Conservation (phyloP, 2,797 vertebrate genomes). For the Tapirus indicus region DNA sequence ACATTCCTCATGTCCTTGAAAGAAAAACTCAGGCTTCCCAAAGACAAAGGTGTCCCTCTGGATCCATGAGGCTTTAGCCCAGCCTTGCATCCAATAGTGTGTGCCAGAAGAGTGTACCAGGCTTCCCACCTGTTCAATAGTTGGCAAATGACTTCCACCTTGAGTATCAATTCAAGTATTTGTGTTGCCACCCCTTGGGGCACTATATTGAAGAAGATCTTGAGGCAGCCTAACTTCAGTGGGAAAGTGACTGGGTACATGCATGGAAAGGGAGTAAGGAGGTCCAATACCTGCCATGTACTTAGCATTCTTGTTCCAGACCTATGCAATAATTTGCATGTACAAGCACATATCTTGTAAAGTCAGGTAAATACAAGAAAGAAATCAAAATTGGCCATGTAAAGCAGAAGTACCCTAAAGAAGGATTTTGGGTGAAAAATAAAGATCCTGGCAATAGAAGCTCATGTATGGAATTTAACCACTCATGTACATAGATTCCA, state of each 20-base stretch:
- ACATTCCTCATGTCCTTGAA: neutral
- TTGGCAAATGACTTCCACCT: neutral
- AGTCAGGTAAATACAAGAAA: conserved; percentile 9
- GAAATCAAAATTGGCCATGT: neutral
- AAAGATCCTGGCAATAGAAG: neutral
- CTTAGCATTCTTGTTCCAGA: neutral
- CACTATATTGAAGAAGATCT: neutral
- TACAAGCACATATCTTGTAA: neutral
- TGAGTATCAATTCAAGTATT: neutral
- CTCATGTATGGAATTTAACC: neutral
- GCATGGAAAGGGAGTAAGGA: neutral
- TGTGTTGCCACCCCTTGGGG: neutral
- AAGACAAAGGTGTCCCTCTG: neutral
- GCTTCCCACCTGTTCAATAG: neutral
- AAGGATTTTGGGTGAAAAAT: neutral
- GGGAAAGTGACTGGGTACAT: neutral
- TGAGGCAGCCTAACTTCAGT: neutral
- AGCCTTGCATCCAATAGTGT: neutral
- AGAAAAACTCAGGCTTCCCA: neutral
- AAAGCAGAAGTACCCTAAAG: neutral
- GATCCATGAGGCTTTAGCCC: neutral
- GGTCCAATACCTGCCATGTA: neutral
- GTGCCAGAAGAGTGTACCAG: neutral
- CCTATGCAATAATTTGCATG: neutral
- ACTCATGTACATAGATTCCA: neutral